Conservation (phyloP, 2,888 invertebrate species). For the Caenorhabditis doughertyi region DNA sequence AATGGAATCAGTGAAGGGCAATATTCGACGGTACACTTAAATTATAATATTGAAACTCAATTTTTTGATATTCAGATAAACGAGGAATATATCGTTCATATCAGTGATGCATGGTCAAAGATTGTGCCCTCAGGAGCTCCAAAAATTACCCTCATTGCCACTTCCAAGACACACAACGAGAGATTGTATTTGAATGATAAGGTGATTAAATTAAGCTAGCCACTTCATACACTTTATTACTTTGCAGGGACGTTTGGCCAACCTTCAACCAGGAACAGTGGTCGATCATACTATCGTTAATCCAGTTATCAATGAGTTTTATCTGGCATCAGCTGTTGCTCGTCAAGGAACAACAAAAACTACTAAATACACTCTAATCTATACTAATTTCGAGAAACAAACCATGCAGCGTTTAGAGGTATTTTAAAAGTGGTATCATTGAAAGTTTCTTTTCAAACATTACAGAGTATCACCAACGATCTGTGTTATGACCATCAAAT, state of each 20-base stretch:
- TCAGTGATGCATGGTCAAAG: constrained; percentile 10
- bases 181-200: constrained; percentile 12
- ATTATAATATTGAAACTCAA: background rate
- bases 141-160: constrained; percentile 27
- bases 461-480: constrained; percentile 6
- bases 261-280: background rate
- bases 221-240: too few relatives aligned
- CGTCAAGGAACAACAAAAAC: constrained; percentile 15
- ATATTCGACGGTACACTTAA: background rate
- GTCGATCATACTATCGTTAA: constrained; percentile 2
- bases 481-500: constrained; percentile 10
- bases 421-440: too few relatives aligned
- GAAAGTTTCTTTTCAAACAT: too few relatives aligned
- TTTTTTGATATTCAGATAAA: constrained; percentile 15
- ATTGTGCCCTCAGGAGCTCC: background rate
- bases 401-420: background rate
- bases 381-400: too few relatives aligned
- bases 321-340: background rate
- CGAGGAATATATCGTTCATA: background rate
- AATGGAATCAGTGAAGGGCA: constrained; percentile 64
- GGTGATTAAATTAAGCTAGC: too few relatives aligned
- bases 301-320: background rate
- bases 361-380: constrained; percentile 4
- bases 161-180: constrained; percentile 36
- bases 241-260: background rate